These are phyloP conservation scores for Agapornis roseicollis DNA, from an alignment of 2,113 vertebrate genomes.

Conservation along the genomic window DNA sequence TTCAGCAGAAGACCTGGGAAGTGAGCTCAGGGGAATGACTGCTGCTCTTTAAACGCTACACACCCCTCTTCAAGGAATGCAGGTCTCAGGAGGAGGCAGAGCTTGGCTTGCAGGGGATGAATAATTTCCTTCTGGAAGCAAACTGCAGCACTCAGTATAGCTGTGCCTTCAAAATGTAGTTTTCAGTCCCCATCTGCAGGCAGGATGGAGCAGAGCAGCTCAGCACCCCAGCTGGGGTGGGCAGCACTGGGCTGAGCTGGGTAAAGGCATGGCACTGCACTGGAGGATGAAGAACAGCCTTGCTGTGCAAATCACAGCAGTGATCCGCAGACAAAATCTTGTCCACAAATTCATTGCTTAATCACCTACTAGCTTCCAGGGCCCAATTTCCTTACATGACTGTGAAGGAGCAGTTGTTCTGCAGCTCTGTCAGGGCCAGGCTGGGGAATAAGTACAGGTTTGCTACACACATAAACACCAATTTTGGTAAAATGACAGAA, in stretches of 20 bases:
- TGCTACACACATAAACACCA: not conserved
- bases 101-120: not conserved
- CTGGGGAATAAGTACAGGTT: not conserved
- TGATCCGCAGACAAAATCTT: not conserved
- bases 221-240: not conserved
- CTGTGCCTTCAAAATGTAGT: conserved; percentile 18
- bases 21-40: not conserved
- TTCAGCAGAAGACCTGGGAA: not conserved
- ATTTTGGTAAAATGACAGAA: not conserved
- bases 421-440: not conserved
- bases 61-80: not conserved
- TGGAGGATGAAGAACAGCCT: not conserved
- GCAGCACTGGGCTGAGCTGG: not conserved
- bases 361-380: not conserved
- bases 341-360: fast-evolving
- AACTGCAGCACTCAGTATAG: not conserved
- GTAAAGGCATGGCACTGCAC: not conserved
- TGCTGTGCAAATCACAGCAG: not conserved
- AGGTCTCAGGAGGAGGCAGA: not conserved
- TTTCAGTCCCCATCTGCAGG: conserved; percentile 64
- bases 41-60: not conserved
- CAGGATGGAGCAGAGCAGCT: conserved; percentile 44
- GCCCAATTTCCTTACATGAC: not conserved
- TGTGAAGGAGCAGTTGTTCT: not conserved
- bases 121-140: not conserved